These are phyloP conservation scores for Geococcyx californianus DNA, from an alignment of 2,113 vertebrate genomes.

Conservation along the genomic window DNA sequence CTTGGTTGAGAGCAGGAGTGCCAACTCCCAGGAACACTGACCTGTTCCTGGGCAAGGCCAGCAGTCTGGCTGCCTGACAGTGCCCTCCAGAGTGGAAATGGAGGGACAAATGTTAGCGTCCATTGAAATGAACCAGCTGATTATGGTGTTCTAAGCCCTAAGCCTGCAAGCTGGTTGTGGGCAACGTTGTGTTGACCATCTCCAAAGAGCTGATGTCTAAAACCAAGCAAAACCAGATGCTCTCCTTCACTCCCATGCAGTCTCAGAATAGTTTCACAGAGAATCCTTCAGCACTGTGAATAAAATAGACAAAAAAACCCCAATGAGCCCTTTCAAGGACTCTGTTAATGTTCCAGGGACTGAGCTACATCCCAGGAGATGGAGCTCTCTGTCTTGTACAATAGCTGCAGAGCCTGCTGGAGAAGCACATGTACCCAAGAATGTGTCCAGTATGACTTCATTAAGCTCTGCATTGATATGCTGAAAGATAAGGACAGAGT, in stretches of 20 bases:
- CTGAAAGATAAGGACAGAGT: neutral
- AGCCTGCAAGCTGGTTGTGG: neutral
- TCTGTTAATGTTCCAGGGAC: neutral
- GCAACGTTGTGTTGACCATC: neutral
- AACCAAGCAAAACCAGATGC: neutral
- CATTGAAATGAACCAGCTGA: neutral
- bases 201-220: neutral
- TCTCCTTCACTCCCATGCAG: neutral
- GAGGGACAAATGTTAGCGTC: neutral
- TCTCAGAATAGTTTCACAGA: neutral
- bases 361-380: neutral
- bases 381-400: neutral
- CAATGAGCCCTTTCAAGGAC: slow-evolving; percentile 3
- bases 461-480: neutral
- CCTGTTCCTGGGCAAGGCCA: neutral
- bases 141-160: neutral
- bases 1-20: neutral
- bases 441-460: neutral
- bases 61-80: neutral
- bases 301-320: neutral
- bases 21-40: neutral
- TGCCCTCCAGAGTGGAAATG: neutral
- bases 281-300: neutral
- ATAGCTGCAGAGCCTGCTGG: neutral
- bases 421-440: neutral